phyloP scores from a whole-genome alignment of 2,113 vertebrate species.

The Spheniscus mendiculus region DNA sequence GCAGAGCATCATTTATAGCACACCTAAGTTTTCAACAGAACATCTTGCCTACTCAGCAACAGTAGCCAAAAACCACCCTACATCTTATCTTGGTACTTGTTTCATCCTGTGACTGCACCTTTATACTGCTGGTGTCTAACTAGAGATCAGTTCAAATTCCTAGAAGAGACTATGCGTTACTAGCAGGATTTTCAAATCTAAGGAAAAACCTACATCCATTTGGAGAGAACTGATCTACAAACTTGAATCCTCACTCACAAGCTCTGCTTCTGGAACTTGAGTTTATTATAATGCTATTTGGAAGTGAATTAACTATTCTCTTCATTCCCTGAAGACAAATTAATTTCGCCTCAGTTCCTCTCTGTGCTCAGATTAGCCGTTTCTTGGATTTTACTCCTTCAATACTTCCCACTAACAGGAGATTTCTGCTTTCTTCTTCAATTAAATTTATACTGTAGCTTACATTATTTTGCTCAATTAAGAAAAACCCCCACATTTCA shows the following conservation, averaged over 20 bases:
- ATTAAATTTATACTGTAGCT: background rate
- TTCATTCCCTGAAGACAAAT: constrained; percentile 11
- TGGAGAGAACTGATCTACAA: background rate
- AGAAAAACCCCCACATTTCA: background rate
- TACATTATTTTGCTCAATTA: background rate
- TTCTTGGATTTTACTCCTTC: constrained; percentile 35
- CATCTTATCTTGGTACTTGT: background rate
- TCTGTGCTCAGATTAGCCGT: constrained; percentile 1
- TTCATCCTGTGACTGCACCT: background rate
- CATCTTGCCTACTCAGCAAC: background rate
- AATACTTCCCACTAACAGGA: background rate
- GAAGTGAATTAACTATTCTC: constrained; percentile 19
- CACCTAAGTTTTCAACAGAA: background rate
- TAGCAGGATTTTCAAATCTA: background rate
- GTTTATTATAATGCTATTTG: background rate
- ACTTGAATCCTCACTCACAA: background rate
- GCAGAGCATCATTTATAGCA: background rate
- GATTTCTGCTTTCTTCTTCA: background rate
- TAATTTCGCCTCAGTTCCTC: background rate
- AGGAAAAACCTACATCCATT: background rate
- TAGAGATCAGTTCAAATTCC: background rate
- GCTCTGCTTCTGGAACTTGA: background rate
- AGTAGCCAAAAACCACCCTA: background rate
- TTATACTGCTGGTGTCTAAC: background rate
- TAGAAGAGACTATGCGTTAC: fast-evolving